Conservation (phyloP, 1,140 invertebrate genomes). For the Nasonia longicornis region DNA sequence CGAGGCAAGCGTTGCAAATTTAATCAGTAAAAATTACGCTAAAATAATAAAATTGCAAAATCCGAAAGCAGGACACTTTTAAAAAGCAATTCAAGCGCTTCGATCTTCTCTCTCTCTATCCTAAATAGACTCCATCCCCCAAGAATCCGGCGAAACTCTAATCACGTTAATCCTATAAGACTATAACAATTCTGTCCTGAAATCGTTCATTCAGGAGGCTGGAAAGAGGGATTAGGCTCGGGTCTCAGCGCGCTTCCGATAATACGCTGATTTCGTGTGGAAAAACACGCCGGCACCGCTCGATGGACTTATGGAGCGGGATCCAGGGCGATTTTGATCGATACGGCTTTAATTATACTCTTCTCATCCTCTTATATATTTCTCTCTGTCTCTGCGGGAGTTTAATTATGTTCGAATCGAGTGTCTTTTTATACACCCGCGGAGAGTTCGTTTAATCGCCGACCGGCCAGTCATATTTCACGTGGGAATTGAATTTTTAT, state of each 20-base stretch:
- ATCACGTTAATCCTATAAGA: constrained; percentile 26
- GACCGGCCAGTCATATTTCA: no score
- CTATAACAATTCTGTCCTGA: constrained; percentile 13
- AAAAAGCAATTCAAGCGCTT: background rate
- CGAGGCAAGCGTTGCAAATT: no score
- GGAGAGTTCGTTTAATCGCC: background rate
- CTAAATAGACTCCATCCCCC: background rate
- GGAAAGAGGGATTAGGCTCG: constrained; percentile 2
- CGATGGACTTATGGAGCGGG: background rate
- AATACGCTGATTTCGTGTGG: constrained; percentile 12
- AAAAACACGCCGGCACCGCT: background rate
- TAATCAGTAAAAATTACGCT: no score
- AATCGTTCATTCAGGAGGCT: background rate
- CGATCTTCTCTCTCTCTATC: background rate
- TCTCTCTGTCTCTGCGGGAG: background rate
- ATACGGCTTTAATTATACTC: constrained; percentile 13
- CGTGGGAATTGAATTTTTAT: background rate
- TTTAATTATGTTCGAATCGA: constrained; percentile 7
- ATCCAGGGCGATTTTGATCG: background rate
- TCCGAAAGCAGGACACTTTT: no score
- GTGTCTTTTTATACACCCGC: background rate
- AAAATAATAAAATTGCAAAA: no score
- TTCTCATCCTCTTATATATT: background rate
- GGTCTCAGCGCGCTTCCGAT: background rate
- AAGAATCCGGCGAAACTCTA: background rate